phyloP scores from a whole-genome alignment of 2,113 vertebrate genomes.

The Brachypteracias leptosomus region DNA sequence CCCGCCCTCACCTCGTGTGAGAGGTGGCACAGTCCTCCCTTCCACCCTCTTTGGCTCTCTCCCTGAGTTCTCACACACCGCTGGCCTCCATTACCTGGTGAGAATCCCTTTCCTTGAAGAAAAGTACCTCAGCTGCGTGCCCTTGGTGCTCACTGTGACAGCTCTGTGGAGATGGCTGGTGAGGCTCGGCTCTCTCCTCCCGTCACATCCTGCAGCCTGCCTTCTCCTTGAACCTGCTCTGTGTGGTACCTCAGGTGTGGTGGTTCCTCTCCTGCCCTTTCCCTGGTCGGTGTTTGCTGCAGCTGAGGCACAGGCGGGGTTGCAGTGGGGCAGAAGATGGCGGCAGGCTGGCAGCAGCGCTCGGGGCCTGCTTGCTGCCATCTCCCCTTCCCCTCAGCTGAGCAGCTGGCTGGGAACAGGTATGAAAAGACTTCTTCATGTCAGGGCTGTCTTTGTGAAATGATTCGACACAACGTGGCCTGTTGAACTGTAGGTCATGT shows the following conservation, averaged over 20 bases:
- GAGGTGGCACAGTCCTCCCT: neutral
- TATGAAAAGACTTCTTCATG: neutral
- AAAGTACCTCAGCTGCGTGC: neutral
- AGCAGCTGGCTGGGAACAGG: neutral
- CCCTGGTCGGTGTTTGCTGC: accelerated
- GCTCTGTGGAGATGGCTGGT: neutral
- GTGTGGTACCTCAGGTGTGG: neutral
- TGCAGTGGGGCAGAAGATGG: neutral
- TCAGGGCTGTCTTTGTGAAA: neutral
- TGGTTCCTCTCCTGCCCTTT: neutral
- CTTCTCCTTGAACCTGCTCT: neutral
- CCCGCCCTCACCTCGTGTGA: accelerated
- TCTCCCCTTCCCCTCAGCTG: neutral
- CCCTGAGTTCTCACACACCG: neutral
- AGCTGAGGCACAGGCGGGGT: accelerated
- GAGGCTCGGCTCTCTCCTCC: neutral
- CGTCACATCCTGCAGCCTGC: neutral
- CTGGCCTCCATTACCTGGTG: accelerated
- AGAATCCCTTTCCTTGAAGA: neutral
- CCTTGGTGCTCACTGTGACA: neutral
- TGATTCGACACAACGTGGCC: neutral
- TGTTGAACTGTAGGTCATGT: neutral
- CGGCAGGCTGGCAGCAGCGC: accelerated
- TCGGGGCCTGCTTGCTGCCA: accelerated
- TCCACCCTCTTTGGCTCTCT: neutral